Evolutionary conservation across 2,797 vertebrate genomes (phyloP).

Genomic region (Natrix natrix): DNA sequence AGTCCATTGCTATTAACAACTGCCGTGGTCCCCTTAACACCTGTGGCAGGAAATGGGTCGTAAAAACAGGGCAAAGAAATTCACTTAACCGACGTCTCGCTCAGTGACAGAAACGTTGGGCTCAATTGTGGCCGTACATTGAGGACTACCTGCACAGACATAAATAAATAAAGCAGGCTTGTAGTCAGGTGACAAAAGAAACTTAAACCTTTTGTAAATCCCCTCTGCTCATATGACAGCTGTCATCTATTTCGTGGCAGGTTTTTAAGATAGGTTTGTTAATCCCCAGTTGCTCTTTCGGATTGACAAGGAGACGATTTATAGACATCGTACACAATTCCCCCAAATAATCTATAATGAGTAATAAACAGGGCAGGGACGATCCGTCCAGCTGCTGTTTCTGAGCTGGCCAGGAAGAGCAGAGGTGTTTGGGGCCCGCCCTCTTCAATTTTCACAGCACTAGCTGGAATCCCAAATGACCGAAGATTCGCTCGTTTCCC

Average conservation of each 20-base stretch:
- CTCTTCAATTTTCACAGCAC: neutral
- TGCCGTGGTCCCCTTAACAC: neutral
- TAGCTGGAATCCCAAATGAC: neutral
- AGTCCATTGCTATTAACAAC: no score
- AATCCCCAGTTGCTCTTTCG: neutral
- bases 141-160: neutral
- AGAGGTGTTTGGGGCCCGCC: neutral
- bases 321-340: neutral
- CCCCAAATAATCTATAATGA: neutral
- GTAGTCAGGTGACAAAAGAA: neutral
- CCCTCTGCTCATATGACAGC: neutral
- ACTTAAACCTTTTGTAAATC: neutral
- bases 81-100: neutral
- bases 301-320: neutral
- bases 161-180: neutral
- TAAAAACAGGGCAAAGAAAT: neutral
- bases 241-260: neutral
- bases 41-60: neutral
- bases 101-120: neutral
- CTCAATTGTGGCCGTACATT: neutral
- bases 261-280: neutral
- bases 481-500: neutral
- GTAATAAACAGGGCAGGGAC: no score
- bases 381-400: neutral
- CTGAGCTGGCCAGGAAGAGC: neutral